Evolutionary conservation across 2,888 invertebrate genomes (phyloP).

Genomic region (Epirrhoe tristata): DNA sequence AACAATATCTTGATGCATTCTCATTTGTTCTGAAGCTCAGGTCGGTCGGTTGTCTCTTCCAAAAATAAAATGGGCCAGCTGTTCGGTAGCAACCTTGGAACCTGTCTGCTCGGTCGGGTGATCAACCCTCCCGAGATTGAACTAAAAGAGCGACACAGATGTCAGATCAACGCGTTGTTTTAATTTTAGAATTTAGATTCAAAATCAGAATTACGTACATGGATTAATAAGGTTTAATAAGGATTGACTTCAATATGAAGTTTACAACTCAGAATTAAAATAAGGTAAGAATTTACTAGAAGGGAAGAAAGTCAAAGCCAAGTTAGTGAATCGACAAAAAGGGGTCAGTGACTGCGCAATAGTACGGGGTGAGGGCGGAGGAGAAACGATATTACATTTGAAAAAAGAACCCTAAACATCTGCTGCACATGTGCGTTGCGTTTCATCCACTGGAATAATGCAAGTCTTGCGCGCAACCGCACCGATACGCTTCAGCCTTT

Average conservation of each 20-base stretch:
- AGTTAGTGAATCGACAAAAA: slow-evolving; percentile 68
- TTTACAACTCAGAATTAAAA: slow-evolving; percentile 22
- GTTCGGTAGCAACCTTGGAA: slow-evolving; percentile 64
- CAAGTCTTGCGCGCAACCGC: slow-evolving; percentile 76
- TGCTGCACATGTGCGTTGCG: slow-evolving; percentile 80
- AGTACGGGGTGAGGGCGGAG: slow-evolving; percentile 55
- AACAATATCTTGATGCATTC: slow-evolving; percentile 3
- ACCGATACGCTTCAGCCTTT: slow-evolving; percentile 69
- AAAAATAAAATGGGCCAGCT: slow-evolving; percentile 51
- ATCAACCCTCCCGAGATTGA: slow-evolving; percentile 61
- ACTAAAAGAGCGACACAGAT: slow-evolving; percentile 66
- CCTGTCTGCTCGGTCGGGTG: slow-evolving; percentile 61
- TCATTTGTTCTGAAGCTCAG: slow-evolving; percentile 15
- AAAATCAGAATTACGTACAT: background rate
- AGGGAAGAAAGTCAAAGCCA: slow-evolving; percentile 74
- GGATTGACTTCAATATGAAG: slow-evolving; percentile 18
- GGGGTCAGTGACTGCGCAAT: slow-evolving; percentile 80
- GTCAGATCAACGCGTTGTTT: slow-evolving; percentile 71
- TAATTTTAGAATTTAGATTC: slow-evolving; percentile 56
- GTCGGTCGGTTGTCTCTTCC: slow-evolving; percentile 12
- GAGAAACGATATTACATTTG: slow-evolving; percentile 74
- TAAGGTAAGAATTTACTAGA: slow-evolving; percentile 26
- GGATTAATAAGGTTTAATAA: background rate
- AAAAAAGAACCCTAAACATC: slow-evolving; percentile 82
- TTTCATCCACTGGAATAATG: slow-evolving; percentile 76